Conservation (phyloP, 2,888 invertebrate genomes). For the Plutella xylostella region DNA sequence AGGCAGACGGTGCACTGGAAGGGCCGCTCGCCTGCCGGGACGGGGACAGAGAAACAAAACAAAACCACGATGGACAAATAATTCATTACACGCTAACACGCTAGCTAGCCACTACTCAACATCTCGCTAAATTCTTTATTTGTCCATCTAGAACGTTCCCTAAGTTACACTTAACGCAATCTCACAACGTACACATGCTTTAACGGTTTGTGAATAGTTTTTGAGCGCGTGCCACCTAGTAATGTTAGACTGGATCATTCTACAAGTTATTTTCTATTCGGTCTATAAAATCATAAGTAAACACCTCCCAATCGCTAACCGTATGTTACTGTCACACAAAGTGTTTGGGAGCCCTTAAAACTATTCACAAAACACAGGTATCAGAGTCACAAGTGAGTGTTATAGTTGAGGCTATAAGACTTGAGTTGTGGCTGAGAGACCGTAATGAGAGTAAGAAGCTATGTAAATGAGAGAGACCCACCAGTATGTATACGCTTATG, state of each 20-base stretch:
- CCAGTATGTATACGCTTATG: conserved; percentile 83
- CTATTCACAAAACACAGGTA: conserved; percentile 66
- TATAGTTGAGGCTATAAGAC: conserved; percentile 9
- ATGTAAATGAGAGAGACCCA: conserved; percentile 62
- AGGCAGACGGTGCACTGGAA: conserved; percentile 73
- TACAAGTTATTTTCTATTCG: too few species aligned
- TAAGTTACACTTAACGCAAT: conserved; percentile 48
- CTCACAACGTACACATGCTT: conserved; percentile 69
- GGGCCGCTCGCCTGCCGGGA: conserved; percentile 70
- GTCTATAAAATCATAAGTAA: conserved; percentile 18
- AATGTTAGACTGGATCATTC: too few species aligned
- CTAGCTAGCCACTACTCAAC: conserved; percentile 17
- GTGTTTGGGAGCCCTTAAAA: conserved; percentile 58
- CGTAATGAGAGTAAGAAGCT: conserved; percentile 51
- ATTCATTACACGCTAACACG: conserved; percentile 25
- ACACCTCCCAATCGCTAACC: conserved; percentile 46
- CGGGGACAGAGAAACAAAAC: conserved; percentile 67
- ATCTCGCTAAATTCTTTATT: conserved; percentile 32
- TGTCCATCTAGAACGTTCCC: conserved; percentile 62
- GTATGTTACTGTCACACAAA: conserved; percentile 13
- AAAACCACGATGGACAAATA: conserved; percentile 70
- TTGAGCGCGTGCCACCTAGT: conserved; percentile 65
- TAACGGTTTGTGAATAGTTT: conserved; percentile 70
- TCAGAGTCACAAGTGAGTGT: conserved; percentile 56
- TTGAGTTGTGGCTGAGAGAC: conserved; percentile 59